These are phyloP conservation scores for Sphaerophoria rueppellii DNA, from an alignment of 2,888 invertebrate genomes.

Conservation along the genomic window DNA sequence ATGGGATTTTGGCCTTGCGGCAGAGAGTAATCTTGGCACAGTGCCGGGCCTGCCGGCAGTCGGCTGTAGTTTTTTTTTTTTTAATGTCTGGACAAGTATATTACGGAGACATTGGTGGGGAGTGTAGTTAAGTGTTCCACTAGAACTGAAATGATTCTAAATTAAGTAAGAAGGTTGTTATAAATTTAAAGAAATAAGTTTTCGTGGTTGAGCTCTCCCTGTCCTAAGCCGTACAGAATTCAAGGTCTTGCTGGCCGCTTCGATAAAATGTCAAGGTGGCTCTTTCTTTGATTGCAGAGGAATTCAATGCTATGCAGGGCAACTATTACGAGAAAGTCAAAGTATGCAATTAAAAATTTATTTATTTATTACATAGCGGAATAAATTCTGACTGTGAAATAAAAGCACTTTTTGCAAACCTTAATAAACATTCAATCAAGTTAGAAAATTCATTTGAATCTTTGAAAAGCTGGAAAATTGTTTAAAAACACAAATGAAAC, in stretches of 20 bases:
- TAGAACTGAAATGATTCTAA: constrained; percentile 15
- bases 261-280: too few species aligned
- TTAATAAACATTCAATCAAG: too few species aligned
- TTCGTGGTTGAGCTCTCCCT: background rate
- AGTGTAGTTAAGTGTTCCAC: constrained; percentile 11
- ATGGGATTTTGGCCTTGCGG: constrained; percentile 45
- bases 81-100: constrained; percentile 17
- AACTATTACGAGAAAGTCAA: too few species aligned
- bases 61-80: constrained; percentile 43
- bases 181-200: background rate
- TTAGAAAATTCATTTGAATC: too few species aligned
- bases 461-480: too few species aligned
- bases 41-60: constrained; percentile 23
- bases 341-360: too few species aligned
- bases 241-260: constrained; percentile 4
- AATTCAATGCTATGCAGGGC: too few species aligned
- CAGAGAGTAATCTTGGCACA: constrained; percentile 52
- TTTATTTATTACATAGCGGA: too few species aligned
- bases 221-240: background rate
- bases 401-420: too few species aligned
- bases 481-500: too few species aligned
- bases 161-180: background rate
- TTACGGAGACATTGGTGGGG: constrained; percentile 15
- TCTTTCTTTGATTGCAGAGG: too few species aligned
- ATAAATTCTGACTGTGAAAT: too few species aligned